These are phyloP conservation scores for Pogonus chalceus DNA, from an alignment of 1,140 invertebrate species.

Conservation along the genomic window DNA sequence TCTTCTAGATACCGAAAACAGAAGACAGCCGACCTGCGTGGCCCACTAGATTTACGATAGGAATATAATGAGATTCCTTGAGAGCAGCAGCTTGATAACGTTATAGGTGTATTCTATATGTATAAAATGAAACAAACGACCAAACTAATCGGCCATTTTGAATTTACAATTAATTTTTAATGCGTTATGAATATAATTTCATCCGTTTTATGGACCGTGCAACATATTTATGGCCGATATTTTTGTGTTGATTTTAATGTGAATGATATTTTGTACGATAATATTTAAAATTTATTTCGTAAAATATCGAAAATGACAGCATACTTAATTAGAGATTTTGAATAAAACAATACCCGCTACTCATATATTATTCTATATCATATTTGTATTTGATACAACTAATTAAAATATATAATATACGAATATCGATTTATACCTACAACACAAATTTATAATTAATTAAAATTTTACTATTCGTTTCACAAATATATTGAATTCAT, in stretches of 20 bases:
- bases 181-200: conserved; percentile 6
- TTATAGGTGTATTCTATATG: not conserved
- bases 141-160: not conserved
- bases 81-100: not conserved
- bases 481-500: too few species aligned
- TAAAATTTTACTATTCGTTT: too few species aligned
- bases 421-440: too few species aligned
- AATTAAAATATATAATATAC: too few species aligned
- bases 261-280: not conserved
- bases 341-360: too few species aligned
- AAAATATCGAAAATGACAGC: not conserved
- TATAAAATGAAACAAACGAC: not conserved
- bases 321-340: not conserved
- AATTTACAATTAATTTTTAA: conserved; percentile 7
- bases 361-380: too few species aligned
- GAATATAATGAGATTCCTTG: conserved; percentile 3
- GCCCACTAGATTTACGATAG: not conserved
- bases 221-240: conserved; percentile 5
- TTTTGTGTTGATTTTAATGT: not conserved
- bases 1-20: not conserved
- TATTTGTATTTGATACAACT: too few species aligned
- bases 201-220: not conserved
- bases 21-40: not conserved
- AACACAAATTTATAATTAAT: too few species aligned
- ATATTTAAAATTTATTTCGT: not conserved